phyloP scores from a whole-genome alignment of 2,888 invertebrate genomes.

The Melitaea athalia region DNA sequence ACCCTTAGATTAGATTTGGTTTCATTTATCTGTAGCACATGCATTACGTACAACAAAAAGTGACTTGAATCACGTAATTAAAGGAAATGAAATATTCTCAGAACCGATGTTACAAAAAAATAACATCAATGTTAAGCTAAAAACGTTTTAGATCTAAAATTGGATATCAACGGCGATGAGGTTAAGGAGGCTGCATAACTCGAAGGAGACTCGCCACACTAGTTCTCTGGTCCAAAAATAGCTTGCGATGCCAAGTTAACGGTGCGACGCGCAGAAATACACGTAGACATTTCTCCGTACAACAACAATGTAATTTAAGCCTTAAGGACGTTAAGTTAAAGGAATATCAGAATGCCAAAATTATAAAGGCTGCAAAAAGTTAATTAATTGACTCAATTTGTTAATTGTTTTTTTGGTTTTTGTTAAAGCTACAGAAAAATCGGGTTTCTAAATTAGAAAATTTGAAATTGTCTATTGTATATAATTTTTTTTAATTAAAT shows the following conservation, averaged over 20 bases:
- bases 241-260: slow-evolving; percentile 57
- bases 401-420: not conserved
- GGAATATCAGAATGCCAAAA: slow-evolving; percentile 42
- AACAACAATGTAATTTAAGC: slow-evolving; percentile 58
- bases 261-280: slow-evolving; percentile 60
- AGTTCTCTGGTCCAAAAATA: slow-evolving; percentile 71
- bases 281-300: slow-evolving; percentile 73
- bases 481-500: not conserved
- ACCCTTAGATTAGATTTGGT: not conserved
- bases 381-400: slow-evolving; percentile 19
- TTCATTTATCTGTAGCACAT: not conserved
- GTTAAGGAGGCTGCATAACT: slow-evolving; percentile 51
- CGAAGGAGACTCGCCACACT: slow-evolving; percentile 53
- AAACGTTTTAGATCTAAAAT: slow-evolving; percentile 49
- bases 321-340: slow-evolving; percentile 42
- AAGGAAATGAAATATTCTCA: slow-evolving; percentile 4
- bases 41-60: not conserved
- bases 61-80: not conserved
- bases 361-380: slow-evolving; percentile 20
- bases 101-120: slow-evolving; percentile 17
- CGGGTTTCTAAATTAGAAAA: not conserved
- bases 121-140: slow-evolving; percentile 21
- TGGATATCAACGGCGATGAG: slow-evolving; percentile 48
- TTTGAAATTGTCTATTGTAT: not conserved
- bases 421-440: not conserved